These are phyloP conservation scores for Tokudaia muenninki DNA, from an alignment of 2,797 vertebrate species.

Conservation along the genomic window DNA sequence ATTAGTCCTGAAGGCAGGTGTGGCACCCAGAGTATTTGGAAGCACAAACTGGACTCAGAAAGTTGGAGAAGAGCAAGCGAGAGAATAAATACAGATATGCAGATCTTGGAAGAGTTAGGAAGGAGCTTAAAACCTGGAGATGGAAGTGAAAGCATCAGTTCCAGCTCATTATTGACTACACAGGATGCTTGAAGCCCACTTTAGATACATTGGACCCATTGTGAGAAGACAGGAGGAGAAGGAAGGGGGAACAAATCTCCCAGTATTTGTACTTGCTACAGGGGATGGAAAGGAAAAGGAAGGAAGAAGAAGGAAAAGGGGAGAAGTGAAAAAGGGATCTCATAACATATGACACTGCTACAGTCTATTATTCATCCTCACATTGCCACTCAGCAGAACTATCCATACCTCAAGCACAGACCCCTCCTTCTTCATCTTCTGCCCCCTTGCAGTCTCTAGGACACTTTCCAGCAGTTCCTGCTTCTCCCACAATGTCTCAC, in stretches of 20 bases:
- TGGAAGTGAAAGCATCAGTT: background rate
- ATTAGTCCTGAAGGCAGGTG: background rate
- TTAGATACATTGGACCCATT: background rate
- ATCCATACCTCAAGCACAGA: background rate
- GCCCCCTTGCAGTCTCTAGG: no score
- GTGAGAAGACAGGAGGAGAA: background rate
- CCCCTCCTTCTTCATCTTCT: rapidly evolving
- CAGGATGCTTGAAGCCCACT: background rate
- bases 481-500: background rate
- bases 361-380: background rate
- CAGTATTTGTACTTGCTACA: background rate
- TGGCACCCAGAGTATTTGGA: background rate
- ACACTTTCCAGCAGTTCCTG: rapidly evolving
- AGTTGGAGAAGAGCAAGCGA: background rate
- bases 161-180: background rate
- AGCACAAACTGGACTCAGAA: background rate
- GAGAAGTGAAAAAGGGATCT: no score
- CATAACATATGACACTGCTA: no score
- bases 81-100: background rate
- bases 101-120: background rate
- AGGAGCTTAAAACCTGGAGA: background rate
- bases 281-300: background rate
- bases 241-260: background rate
- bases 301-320: no score
- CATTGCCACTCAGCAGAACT: no score